phyloP scores from a whole-genome alignment of 64 coral and sea anemone species.

The Dendronephthya gigantea region DNA sequence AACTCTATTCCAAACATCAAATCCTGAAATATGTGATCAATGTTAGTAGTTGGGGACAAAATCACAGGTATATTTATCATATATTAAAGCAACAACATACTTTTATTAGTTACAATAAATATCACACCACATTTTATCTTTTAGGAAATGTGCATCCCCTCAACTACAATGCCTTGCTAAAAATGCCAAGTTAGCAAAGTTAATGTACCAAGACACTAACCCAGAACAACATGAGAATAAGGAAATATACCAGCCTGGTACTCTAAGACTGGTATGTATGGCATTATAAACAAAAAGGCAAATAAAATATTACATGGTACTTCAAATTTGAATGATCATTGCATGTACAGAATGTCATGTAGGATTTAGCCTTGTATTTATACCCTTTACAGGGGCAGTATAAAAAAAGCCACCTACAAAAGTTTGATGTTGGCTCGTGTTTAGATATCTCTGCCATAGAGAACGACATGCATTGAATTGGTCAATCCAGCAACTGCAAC shows the following conservation, averaged over 20 bases:
- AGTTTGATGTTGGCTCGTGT: not conserved
- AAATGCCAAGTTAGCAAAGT: not conserved
- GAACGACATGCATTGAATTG: not conserved
- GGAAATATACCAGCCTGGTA: not conserved
- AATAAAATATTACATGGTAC: not conserved
- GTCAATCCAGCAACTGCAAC: not conserved
- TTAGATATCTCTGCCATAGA: not conserved
- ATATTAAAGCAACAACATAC: not conserved
- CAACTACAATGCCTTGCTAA: not conserved
- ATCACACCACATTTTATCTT: not conserved
- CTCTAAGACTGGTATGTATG: not conserved
- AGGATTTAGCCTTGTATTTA: not conserved
- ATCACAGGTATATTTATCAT: not conserved
- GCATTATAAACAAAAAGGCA: not conserved
- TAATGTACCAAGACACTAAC: not conserved
- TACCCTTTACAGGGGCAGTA: not conserved
- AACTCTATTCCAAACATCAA: not conserved
- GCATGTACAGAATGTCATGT: not conserved
- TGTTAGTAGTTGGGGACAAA: not conserved
- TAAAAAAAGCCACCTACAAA: not conserved
- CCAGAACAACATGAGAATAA: not conserved
- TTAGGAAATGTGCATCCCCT: not conserved
- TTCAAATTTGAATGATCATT: no score
- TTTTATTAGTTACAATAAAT: not conserved
- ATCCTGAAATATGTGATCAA: not conserved